Base-by-base conservation (phyloP, 2,797 vertebrate genomes). In the Brachymystax lenok region DNA sequence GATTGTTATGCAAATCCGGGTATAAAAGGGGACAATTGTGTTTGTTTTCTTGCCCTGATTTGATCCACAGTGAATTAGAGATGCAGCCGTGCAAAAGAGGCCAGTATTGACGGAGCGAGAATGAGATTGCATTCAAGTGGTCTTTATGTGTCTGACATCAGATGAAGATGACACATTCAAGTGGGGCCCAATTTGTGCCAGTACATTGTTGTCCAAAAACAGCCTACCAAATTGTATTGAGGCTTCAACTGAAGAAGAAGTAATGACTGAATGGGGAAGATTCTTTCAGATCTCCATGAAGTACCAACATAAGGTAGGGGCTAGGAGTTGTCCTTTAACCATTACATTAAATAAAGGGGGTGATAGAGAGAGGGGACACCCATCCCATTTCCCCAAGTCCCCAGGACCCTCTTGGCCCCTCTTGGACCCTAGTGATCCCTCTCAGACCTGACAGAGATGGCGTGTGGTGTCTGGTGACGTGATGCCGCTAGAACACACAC, bases 1-100 rank as follows among this genome's bases (percentile, higher is more conserved):
- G 84, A 85, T 82, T 82, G 84, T 91, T 91, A 87, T 77, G 77
- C 80, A 75, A 84, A 90, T 84, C 64, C 21, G 69, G 46, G 70
- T 73, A 67, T 79, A 84, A 77, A 81, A 74, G 76, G 78, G 68
- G 68, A 78, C 87, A 86, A 84, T 76, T 54, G 75, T 69, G 77
- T 78, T 89, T 88, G 88, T 89, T 86, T 46, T 83, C 81, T 83
- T 73, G 85, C 51, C 19, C 30, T 75, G 76, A 79, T 83, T 82
- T 84, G 80, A 85, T 82, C 79, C 78, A 61, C 83, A 73, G 88
- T 81, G 82, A 85, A 82, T 86, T 80, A 46, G 81, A 82, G 86
- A 84, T 81, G 77, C 73, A 69, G 68, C 10, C 40, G 51, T 79
- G 80, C 83, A 72, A 75, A 82, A 83, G 51, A 30, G 74, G 74